phyloP scores from a whole-genome alignment of 2,888 invertebrate genomes.

The Campopleginae sp. region DNA sequence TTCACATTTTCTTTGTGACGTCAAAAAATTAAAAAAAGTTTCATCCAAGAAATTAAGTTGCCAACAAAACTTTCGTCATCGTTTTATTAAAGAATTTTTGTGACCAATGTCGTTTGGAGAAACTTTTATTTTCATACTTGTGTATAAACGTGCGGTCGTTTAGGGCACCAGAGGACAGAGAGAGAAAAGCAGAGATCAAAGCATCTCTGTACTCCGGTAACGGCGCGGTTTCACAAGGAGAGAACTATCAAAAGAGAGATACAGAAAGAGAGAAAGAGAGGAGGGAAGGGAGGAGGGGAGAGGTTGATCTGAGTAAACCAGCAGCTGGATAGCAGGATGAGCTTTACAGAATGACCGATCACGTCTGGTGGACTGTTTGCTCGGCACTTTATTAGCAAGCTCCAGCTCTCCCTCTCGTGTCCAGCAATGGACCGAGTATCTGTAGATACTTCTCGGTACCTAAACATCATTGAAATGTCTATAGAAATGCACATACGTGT shows the following conservation, averaged over 20 bases:
- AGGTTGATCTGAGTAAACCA: conserved; percentile 38
- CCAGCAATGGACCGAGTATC: conserved; percentile 47
- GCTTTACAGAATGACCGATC: conserved; percentile 66
- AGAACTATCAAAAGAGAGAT: conserved; percentile 16
- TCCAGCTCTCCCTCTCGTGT: conserved; percentile 35
- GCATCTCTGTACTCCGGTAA: conserved; percentile 22
- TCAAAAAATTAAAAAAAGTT: not conserved
- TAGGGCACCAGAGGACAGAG: conserved; percentile 14
- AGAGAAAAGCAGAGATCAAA: conserved; percentile 3
- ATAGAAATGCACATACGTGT: conserved; percentile 25
- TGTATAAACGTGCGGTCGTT: conserved; percentile 19
- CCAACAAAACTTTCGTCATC: not conserved
- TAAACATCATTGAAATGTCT: conserved; percentile 65
- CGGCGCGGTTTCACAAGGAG: conserved; percentile 54
- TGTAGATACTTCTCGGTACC: conserved; percentile 55
- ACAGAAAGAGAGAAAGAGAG: not conserved
- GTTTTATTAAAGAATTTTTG: not conserved
- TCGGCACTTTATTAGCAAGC: conserved; percentile 74
- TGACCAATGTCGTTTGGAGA: not conserved
- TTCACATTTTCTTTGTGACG: not conserved
- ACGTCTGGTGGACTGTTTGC: conserved; percentile 72
- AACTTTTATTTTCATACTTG: not conserved
- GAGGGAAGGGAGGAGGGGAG: conserved; percentile 1
- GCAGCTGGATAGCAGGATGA: conserved; percentile 56
- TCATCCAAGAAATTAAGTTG: not conserved